A percentile compares a stretch with the other conserved stretches of the same genome.
Evolutionary conservation across 2,888 invertebrate species (phyloP).

Genomic region (Drosophila prostipennis): DNA sequence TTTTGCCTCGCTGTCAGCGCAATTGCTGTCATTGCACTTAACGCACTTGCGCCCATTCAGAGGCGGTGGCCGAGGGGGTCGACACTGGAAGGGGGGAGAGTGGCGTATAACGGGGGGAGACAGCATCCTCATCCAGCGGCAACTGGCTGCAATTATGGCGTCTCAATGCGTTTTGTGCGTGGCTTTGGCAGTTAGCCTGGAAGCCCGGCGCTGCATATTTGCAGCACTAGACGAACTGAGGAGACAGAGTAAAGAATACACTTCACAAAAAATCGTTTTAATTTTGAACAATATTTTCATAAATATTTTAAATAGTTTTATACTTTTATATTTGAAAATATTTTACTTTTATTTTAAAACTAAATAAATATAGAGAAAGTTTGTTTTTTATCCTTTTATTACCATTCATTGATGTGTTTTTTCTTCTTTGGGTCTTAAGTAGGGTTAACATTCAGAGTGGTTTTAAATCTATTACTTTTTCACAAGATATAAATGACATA

Average conservation of each 20-base stretch:
- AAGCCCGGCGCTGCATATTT: conserved; percentile 63
- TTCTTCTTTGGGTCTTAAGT: no score
- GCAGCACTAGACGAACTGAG: conserved; percentile 41
- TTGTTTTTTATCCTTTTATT: no score
- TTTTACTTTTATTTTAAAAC: no score
- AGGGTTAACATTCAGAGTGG: no score
- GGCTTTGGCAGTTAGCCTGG: conserved; percentile 71
- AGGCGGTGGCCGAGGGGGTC: conserved; percentile 4
- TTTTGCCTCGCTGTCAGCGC: conserved; percentile 66
- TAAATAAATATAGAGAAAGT: no score
- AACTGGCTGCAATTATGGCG: conserved; percentile 77
- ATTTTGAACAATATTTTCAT: background rate
- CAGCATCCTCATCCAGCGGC: conserved; percentile 36
- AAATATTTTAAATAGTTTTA: background rate
- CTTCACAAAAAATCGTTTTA: background rate
- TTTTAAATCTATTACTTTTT: no score
- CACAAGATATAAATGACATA: background rate
- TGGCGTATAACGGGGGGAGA: background rate
- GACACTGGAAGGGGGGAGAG: background rate
- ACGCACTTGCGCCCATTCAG: conserved; percentile 66
- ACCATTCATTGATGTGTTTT: no score
- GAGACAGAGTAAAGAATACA: conserved; percentile 9
- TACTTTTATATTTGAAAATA: no score
- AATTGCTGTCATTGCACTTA: conserved; percentile 77
- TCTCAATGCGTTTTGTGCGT: conserved; percentile 77